Conservation (phyloP, 2,797 vertebrate genomes). For the Lindbergichthys nudifrons region DNA sequence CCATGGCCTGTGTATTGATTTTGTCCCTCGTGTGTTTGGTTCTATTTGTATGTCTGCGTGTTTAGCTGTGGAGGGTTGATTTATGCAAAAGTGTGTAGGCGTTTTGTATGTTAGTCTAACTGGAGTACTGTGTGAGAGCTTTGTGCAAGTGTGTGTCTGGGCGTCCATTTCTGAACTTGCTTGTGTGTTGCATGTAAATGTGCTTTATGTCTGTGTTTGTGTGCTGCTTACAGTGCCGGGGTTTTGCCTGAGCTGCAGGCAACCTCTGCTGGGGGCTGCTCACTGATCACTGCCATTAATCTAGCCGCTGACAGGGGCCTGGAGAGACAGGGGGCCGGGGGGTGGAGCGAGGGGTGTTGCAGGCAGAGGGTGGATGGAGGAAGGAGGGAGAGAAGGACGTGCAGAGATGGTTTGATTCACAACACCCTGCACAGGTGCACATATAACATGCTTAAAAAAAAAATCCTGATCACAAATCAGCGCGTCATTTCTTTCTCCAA, state of each 20-base stretch:
- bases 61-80: slow-evolving; percentile 45
- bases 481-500: neutral
- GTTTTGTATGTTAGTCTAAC: slow-evolving; percentile 61
- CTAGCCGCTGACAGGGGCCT: slow-evolving; percentile 82
- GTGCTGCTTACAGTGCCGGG: slow-evolving; percentile 63
- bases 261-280: slow-evolving; percentile 81
- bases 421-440: slow-evolving; percentile 22
- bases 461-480: slow-evolving; percentile 33
- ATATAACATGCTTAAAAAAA: neutral
- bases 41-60: slow-evolving; percentile 38
- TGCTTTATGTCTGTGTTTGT: slow-evolving; percentile 41
- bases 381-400: slow-evolving; percentile 36
- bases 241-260: slow-evolving; percentile 80
- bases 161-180: slow-evolving; percentile 18
- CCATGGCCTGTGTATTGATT: slow-evolving; percentile 66
- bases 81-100: slow-evolving; percentile 58
- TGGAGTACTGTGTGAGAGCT: slow-evolving; percentile 38
- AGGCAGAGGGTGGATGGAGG: slow-evolving; percentile 38
- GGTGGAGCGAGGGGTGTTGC: slow-evolving; percentile 33
- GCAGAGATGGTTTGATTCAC: slow-evolving; percentile 34
- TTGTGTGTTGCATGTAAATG: slow-evolving; percentile 47
- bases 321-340: slow-evolving; percentile 64
- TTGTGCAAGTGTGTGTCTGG: slow-evolving; percentile 32
- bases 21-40: slow-evolving; percentile 33
- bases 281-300: slow-evolving; percentile 88